A percentile compares a stretch with the other conserved stretches of the same genome.
Conservation (phyloP, 2,888 invertebrate genomes). For the Drosophila gaucha region DNA sequence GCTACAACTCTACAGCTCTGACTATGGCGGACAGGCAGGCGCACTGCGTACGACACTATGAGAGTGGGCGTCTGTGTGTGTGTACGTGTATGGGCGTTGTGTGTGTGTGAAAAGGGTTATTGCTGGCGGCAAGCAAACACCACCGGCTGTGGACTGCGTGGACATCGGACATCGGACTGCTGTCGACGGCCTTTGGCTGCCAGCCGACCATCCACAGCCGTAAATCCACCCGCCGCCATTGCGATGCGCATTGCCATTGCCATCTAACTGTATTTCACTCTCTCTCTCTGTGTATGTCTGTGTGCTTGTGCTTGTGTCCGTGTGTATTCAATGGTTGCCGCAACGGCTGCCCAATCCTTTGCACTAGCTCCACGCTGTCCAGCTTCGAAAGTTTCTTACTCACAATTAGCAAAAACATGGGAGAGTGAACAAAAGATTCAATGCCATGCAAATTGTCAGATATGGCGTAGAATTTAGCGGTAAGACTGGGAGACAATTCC, state of each 20-base stretch:
- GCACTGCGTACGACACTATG: conserved; percentile 55
- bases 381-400: conserved; percentile 24
- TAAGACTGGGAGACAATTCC: background rate
- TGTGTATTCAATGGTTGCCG: conserved; percentile 32
- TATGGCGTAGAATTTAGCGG: conserved; percentile 14
- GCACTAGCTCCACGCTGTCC: conserved; percentile 36
- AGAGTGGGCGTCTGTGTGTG: conserved; percentile 52
- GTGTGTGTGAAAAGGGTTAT: conserved; percentile 76
- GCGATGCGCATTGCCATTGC: conserved; percentile 48
- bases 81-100: conserved; percentile 33
- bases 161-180: conserved; percentile 52
- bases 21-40: conserved; percentile 76
- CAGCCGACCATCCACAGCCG: conserved; percentile 58
- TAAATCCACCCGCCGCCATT: conserved; percentile 78
- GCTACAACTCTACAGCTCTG: conserved; percentile 11
- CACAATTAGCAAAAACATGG: conserved; percentile 37
- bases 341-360: conserved; percentile 31
- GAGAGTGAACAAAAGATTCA: conserved; percentile 6
- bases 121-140: conserved; percentile 81
- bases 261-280: conserved; percentile 36
- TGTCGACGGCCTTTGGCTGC: conserved; percentile 43
- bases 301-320: conserved; percentile 6
- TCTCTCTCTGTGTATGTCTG: conserved; percentile 27
- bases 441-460: conserved; percentile 2
- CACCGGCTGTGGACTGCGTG: conserved; percentile 70